Base-by-base conservation (phyloP, 2,113 vertebrate species). In the Peucedramus taeniatus region DNA sequence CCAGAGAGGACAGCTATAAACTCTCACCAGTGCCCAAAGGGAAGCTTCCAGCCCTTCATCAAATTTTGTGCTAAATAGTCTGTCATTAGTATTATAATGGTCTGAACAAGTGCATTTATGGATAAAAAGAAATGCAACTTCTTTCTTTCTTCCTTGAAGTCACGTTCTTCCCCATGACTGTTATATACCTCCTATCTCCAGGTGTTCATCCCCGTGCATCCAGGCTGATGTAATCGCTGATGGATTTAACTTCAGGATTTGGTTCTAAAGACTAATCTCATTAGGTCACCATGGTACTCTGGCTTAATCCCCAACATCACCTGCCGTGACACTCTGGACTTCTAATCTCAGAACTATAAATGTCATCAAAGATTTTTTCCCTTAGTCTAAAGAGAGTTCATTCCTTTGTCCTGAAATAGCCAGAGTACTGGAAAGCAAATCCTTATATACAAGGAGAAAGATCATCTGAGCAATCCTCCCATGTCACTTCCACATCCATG, bases 241-340 rank as follows among this genome's bases (percentile, higher is more conserved):
- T 59, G 39, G 70, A 93, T 94, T 96, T 96, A 94, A 47, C 78
- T 72, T 92, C 45, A 79, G 71, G 83, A 89, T 93, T 89, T 89
- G 30, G 16, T 83, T 61, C n/a, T 81, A 88, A 95, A 76, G 13
- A 16, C 53, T 92, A 97, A 96, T 95, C 95, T 45, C 56, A 76
- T 97, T 94, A 93, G 72, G 57, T 88, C 47, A 31, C 78, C 79
- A 61, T 56, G 86, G 65, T 45, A 31, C 82, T 91, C 59, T 64
- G 26, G 31, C 30, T 74, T 92, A 96, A 92, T 96, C 89, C 74
- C n/a, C 31, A 81, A 19, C 35, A 75, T 82, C 50, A 87, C 77
- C 89, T 90, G 50, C 83, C 8, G 16, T 53, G 68, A 50, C 45
- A 87, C 76, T 76, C 49, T 2, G 33, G 69, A 79, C 13, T 78